A percentile compares a stretch with the other conserved stretches of the same genome.
Conservation (phyloP, 2,797 vertebrate species). For the Heteromormyrus szaboi region DNA sequence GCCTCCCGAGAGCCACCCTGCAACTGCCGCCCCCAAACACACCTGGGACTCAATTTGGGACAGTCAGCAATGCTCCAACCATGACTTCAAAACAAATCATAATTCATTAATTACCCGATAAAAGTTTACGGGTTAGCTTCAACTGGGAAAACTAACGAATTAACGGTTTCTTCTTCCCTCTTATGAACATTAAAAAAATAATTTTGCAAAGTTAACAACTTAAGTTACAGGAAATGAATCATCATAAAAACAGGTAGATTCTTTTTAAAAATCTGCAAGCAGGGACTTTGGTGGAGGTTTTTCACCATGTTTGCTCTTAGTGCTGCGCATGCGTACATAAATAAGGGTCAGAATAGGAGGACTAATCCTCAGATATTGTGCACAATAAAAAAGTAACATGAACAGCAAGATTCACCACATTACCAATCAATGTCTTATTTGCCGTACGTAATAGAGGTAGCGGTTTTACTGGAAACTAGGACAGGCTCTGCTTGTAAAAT, state of each 20-base stretch:
- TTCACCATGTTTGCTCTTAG: not conserved
- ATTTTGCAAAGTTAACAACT: not conserved
- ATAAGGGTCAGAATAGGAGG: not conserved
- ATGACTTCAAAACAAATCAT: not conserved
- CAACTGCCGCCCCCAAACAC: not conserved
- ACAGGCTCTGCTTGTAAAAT: not conserved
- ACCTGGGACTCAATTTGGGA: not conserved
- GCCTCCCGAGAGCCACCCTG: not conserved
- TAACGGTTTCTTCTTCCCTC: not conserved
- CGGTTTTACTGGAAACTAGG: constrained; percentile 6
- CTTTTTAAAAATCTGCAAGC: not conserved
- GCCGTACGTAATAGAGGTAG: not conserved
- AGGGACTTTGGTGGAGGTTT: not conserved
- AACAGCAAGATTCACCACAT: not conserved
- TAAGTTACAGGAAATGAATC: not conserved
- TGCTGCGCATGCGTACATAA: not conserved
- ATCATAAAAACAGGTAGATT: not conserved
- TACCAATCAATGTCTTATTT: not conserved
- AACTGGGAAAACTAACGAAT: not conserved
- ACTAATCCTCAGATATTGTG: not conserved
- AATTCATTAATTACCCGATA: not conserved
- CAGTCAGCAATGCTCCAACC: not conserved
- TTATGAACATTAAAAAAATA: not conserved
- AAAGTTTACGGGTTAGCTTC: not conserved
- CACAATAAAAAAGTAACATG: not conserved